phyloP scores from a whole-genome alignment of 1,140 invertebrate species.

The Caerostris darwini region DNA sequence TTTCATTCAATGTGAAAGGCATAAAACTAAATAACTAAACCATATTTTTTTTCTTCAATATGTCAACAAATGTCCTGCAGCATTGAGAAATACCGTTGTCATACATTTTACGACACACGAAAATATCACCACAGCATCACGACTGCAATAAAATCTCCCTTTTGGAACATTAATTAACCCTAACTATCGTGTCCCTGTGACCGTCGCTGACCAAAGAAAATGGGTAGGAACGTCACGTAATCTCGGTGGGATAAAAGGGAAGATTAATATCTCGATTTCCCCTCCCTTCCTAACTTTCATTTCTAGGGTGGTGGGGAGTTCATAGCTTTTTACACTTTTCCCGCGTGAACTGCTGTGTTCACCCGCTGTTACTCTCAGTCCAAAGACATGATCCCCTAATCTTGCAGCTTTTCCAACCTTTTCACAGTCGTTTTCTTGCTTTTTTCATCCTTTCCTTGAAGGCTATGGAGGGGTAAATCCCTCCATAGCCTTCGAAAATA shows the following conservation, averaged over 20 bases:
- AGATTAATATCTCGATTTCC: constrained; percentile 34
- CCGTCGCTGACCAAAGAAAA: constrained; percentile 29
- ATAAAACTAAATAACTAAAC: too few relatives aligned
- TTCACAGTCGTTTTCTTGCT: constrained; percentile 1
- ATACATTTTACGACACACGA: background rate
- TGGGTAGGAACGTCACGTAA: constrained; percentile 10
- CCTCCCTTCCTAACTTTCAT: constrained; percentile 3
- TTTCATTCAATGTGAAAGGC: too few relatives aligned
- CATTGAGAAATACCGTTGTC: too few relatives aligned
- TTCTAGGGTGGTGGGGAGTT: background rate
- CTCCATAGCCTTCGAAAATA: constrained; percentile 15
- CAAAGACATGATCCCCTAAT: constrained; percentile 44
- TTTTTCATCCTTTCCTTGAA: background rate
- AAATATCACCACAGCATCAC: background rate
- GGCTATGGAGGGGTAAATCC: constrained; percentile 25
- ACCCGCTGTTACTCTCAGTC: background rate
- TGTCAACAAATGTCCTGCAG: too few relatives aligned
- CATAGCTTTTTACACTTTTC: constrained; percentile 9
- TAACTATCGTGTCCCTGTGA: constrained; percentile 16
- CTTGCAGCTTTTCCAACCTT: background rate
- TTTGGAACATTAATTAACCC: constrained; percentile 45
- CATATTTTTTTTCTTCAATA: too few relatives aligned
- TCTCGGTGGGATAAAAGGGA: background rate
- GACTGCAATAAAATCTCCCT: constrained; percentile 52
- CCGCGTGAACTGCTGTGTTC: constrained; percentile 25